Conservation (phyloP, 2,113 vertebrate genomes). For the Nanorana parkeri region DNA sequence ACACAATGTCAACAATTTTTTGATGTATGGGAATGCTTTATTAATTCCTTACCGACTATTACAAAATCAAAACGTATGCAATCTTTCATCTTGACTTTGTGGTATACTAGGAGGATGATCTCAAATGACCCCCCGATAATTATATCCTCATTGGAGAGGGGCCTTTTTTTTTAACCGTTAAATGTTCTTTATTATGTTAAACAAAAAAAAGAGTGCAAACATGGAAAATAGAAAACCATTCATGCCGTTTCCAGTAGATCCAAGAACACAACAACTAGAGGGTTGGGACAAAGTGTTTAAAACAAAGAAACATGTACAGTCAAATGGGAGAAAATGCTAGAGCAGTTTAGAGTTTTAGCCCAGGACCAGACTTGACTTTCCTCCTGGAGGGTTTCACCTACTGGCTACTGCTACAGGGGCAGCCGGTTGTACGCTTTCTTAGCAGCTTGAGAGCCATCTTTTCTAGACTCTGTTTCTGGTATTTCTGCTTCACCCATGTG, state of each 20-base stretch:
- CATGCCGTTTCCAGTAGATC: constrained; percentile 74
- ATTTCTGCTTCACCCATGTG: too few relatives aligned
- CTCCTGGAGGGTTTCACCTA: constrained; percentile 93
- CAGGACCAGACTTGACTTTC: constrained; percentile 94
- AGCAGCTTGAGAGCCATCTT: constrained; percentile 71
- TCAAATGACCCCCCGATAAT: too few relatives aligned
- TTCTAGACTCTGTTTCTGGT: constrained; percentile 78
- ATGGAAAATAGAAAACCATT: constrained; percentile 70
- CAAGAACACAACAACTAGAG: constrained; percentile 68
- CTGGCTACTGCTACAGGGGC: constrained; percentile 75
- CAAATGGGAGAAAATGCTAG: constrained; percentile 64
- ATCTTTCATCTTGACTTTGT: too few relatives aligned
- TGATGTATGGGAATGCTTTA: too few relatives aligned
- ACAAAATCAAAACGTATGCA: too few relatives aligned
- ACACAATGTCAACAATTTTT: too few relatives aligned
- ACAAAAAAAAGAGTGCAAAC: constrained; percentile 29
- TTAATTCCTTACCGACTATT: too few relatives aligned
- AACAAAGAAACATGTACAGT: constrained; percentile 61
- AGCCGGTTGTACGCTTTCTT: constrained; percentile 24
- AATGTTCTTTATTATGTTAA: constrained; percentile 53
- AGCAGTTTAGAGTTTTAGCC: constrained; percentile 76
- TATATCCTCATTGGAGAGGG: too few relatives aligned
- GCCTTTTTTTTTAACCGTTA: too few relatives aligned
- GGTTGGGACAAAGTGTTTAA: constrained; percentile 84
- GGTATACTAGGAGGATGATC: too few relatives aligned